A percentile compares a stretch with the other conserved stretches of the same genome.
Evolutionary conservation across 2,797 vertebrate species (phyloP).

Genomic region (Argya squamiceps): DNA sequence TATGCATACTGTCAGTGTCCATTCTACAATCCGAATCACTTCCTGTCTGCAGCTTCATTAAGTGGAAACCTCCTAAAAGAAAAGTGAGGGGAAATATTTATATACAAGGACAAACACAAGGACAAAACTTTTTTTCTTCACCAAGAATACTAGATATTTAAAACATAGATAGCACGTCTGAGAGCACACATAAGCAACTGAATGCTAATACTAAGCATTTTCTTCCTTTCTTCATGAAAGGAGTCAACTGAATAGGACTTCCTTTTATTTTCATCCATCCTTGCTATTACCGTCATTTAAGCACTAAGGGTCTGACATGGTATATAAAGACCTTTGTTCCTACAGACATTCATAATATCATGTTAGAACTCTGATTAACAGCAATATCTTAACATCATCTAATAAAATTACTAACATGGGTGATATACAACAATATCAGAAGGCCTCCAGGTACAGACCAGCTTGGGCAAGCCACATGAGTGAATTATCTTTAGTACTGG

Average conservation of each 20-base stretch:
- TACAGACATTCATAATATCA: neutral
- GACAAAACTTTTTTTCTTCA: neutral
- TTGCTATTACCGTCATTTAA: neutral
- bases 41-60: neutral
- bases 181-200: neutral
- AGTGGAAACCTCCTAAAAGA: neutral
- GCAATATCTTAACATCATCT: neutral
- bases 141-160: neutral
- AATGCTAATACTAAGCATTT: neutral
- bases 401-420: constrained; percentile 34
- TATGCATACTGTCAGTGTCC: neutral
- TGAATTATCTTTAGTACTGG: constrained; percentile 15
- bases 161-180: neutral
- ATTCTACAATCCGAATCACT: neutral
- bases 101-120: neutral
- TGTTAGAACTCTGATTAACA: neutral
- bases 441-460: neutral
- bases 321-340: neutral
- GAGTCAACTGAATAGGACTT: neutral
- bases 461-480: neutral
- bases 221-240: neutral
- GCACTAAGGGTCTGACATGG: neutral
- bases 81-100: neutral
- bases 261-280: neutral
- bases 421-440: neutral